Percentiles rank a stretch among this genome's conserved stretches.
Conservation (phyloP, 2,888 invertebrate genomes). For the Synanthedon vespiformis region DNA sequence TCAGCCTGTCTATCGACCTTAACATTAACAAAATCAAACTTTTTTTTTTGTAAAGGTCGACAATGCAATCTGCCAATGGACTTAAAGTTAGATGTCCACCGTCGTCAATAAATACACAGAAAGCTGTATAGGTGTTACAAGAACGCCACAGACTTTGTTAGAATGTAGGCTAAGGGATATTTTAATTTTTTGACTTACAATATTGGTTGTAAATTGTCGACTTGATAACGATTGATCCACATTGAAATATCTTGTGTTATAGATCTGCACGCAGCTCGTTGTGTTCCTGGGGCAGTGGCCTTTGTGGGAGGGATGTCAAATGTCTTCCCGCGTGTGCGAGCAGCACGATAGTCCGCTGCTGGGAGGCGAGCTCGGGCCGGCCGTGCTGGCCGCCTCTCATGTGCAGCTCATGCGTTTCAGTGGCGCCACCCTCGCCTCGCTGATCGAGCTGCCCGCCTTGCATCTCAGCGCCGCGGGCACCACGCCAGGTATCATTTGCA, state of each 20-base stretch:
- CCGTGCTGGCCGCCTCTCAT: slow-evolving; percentile 87
- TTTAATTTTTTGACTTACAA: too few relatives aligned
- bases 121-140: too few relatives aligned
- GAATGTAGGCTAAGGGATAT: too few relatives aligned
- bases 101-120: too few relatives aligned
- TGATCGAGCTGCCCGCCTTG: slow-evolving; percentile 89
- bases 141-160: too few relatives aligned
- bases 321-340: slow-evolving; percentile 92
- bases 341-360: slow-evolving; percentile 87
- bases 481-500: slow-evolving; percentile 20
- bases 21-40: too few relatives aligned
- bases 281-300: slow-evolving; percentile 96
- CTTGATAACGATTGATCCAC: too few relatives aligned
- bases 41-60: too few relatives aligned
- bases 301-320: slow-evolving; percentile 88
- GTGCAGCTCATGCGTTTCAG: slow-evolving; percentile 88
- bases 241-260: background rate
- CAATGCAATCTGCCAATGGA: too few relatives aligned
- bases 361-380: slow-evolving; percentile 80
- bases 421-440: slow-evolving; percentile 84
- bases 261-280: slow-evolving; percentile 88
- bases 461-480: slow-evolving; percentile 14
- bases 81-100: too few relatives aligned
- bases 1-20: too few relatives aligned
- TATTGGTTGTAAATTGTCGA: background rate